Percentiles rank a stretch among this genome's conserved stretches.
These are phyloP conservation scores for Melanotaenia pygmaea DNA, from an alignment of 2,797 vertebrate species.

Conservation along the genomic window DNA sequence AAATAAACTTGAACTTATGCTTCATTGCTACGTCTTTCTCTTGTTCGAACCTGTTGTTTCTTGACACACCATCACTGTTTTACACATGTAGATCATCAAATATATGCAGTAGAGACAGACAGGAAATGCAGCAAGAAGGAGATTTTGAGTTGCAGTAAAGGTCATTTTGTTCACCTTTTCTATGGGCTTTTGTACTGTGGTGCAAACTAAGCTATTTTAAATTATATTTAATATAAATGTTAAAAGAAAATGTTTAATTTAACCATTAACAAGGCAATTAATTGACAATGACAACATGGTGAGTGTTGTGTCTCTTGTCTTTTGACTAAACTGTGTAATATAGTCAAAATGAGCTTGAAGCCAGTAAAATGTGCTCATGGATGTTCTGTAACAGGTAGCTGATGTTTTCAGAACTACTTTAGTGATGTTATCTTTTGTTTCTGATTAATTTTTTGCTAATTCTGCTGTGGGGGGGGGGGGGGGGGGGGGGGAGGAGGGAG, in stretches of 20 bases:
- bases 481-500: too few species aligned
- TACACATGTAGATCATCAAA: too few species aligned
- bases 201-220: background rate
- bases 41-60: background rate
- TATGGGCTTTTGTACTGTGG: background rate
- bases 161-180: too few species aligned
- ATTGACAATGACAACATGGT: background rate
- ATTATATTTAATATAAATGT: background rate
- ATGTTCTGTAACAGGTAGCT: background rate
- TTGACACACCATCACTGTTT: too few species aligned
- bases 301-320: background rate
- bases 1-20: too few species aligned
- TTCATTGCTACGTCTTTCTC: background rate
- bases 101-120: too few species aligned
- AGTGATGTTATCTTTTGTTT: background rate
- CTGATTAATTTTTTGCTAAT: too few species aligned
- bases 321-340: background rate
- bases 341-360: background rate
- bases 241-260: background rate
- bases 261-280: background rate
- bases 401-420: background rate
- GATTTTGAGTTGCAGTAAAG: too few species aligned
- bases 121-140: too few species aligned
- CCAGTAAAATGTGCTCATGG: background rate
- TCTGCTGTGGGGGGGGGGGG: too few species aligned